Base-by-base conservation (phyloP, 1,140 invertebrate genomes). In the Drosophila sp. region DNA sequence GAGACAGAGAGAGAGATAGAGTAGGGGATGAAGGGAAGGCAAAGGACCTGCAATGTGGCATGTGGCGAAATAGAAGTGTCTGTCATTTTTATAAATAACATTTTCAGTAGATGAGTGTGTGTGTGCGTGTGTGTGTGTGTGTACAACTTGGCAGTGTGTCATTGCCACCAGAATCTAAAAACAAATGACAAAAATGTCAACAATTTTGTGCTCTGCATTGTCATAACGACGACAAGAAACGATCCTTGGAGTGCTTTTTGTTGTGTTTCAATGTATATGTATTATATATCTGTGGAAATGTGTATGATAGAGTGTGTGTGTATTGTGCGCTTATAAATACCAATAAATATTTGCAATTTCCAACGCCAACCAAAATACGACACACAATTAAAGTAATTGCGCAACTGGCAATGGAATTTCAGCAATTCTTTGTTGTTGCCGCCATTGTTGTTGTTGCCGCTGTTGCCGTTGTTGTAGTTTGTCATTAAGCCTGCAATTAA, bases 1-100 rank as follows among this genome's bases (percentile, higher is more conserved):
- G 7, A 13, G 14, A 8, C n/a, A n/a, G 5, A n/a, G 4, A 38
- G 27, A 6, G 18, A 11, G 11, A 48, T 0, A 40, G 32, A 4
- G n/a, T n/a, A 0, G 7, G 14, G 27, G 9, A 11, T 45, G 18
- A 7, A 9, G 18, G 18, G 36, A n/a, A 27, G 13, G n/a, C 48
- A 43, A 72, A 72, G 63, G 54, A 72, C 46, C 46, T 72, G 70
- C 70, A 72, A 59, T 72, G 70, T 72, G 63, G 70, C 70, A 72
- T 72, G 70, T 72, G 70, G 71, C 81, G 75, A 78, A 86, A 86
- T 86, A 87, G 81, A 86, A 86, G 81, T 86, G 81, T 87, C 82
- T 87, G 82, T 86, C 81, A 87, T 86, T 86, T 86, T 87, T 87
- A 89, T 86, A 86, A 86, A 87, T 81, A 86, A 86, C 78, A 86